Evolutionary conservation across 2,113 vertebrate genomes (phyloP), one percentile per base, ranked within the genome.

Genomic region (Cebus imitator): DNA sequence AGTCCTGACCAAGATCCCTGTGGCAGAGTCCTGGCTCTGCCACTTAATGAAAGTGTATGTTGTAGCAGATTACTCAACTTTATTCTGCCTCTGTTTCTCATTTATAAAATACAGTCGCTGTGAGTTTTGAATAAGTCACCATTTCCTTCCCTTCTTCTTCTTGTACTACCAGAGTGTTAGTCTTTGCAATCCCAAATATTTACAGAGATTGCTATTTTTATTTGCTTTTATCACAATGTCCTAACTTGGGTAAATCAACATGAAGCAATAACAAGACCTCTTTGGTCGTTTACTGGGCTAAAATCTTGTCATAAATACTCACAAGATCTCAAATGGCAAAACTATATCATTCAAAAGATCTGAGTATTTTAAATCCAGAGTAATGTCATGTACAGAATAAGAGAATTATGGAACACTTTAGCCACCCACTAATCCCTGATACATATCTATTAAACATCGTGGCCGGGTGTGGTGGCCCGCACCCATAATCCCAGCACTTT

Each of bases 101-200:
- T 52, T 37, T 80, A 48, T 58, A 82, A 89, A 93, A 79, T 50
- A 32, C 6, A 83, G 5, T 91, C 27, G 43, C 52, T 76, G 48
- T 75, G 48, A 91, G 30, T 75, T 89, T 35, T 50, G 27, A 70
- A 81, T 94, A 87, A 66, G 37, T 58, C 32, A 57, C 76, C 8
- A 23, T 82, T 81, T 75, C 68, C 16, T 87, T 86, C 55, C 27
- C 21, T 94, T 58, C 48, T 21, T 90, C 81, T 89, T 89, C 86
- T 94, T 97, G 61, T 72, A 84, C 50, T 85, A 25, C 48, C 93
- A 97, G 94, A 96, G 79, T 73, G 94, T 97, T 98, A 91, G 88
- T 48, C 72, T 97, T 82, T 35, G 79, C 91, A 75, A 98, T 83
- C 76, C 75, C 94, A 98, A 99, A 98, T 98, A 98, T 98, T 98